Evolutionary conservation across 2,797 vertebrate species (phyloP).

Genomic region (Merluccius polli): DNA sequence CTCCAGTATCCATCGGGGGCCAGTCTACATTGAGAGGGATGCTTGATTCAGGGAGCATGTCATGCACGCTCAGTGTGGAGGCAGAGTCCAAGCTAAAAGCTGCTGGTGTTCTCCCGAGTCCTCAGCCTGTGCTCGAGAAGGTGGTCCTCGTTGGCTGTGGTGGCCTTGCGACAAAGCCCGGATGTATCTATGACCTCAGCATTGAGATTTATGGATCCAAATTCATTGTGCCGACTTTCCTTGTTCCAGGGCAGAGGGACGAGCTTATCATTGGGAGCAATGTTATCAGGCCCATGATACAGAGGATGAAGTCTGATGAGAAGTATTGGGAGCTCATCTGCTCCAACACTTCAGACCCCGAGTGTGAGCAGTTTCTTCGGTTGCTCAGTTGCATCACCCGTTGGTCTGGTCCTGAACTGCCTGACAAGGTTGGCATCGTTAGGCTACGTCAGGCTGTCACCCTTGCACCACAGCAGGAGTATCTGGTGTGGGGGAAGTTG

Average conservation of each 20-base stretch:
- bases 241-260: slow-evolving; percentile 28
- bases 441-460: slow-evolving; percentile 16
- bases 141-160: no score
- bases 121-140: slow-evolving; percentile 3
- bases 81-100: slow-evolving; percentile 9
- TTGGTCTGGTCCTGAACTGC: not conserved
- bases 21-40: slow-evolving; percentile 5
- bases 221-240: no score
- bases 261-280: slow-evolving; percentile 24
- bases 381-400: slow-evolving; percentile 13
- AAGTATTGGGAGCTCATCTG: no score
- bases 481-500: slow-evolving; percentile 30
- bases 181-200: slow-evolving; percentile 21
- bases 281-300: slow-evolving; percentile 2
- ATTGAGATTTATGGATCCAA: slow-evolving; percentile 23
- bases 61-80: slow-evolving; percentile 24
- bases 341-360: no score
- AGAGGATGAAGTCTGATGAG: slow-evolving; percentile 3
- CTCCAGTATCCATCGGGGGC: slow-evolving; percentile 12
- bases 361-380: slow-evolving; percentile 20
- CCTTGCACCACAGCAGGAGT: slow-evolving; percentile 5
- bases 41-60: no score
- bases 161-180: slow-evolving; percentile 21
- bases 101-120: slow-evolving; percentile 3
- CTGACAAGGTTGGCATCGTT: slow-evolving; percentile 15